phyloP scores from a whole-genome alignment of 2,797 vertebrate species.

The Brachyalestes nurse region DNA sequence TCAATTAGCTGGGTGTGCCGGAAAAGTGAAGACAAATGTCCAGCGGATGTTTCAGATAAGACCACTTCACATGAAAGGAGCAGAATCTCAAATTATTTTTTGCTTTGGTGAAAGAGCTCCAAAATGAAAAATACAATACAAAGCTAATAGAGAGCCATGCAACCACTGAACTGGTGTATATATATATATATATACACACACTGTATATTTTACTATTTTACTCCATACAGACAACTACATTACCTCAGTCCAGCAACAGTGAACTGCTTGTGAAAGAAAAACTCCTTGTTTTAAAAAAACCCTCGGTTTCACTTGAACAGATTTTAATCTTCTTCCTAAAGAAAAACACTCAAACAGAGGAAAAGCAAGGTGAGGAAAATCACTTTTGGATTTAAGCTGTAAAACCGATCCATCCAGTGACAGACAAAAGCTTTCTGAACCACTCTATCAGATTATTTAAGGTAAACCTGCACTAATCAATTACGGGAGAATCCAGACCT shows the following conservation, averaged over 20 bases:
- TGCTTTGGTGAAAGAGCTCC: neutral
- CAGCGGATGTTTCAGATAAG: constrained; percentile 23
- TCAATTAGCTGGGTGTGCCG: constrained; percentile 43
- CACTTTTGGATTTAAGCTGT: no score
- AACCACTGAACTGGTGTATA: neutral
- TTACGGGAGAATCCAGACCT: no score
- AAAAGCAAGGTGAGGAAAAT: neutral
- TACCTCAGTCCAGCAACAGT: neutral
- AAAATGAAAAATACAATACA: neutral
- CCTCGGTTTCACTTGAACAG: neutral
- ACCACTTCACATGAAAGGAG: neutral
- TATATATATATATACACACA: neutral
- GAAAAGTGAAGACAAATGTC: constrained; percentile 31
- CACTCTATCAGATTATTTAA: no score
- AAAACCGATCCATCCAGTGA: no score
- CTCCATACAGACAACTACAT: neutral
- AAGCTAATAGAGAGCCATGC: no score
- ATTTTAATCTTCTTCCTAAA: neutral
- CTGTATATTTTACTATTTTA: neutral
- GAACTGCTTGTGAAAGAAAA: neutral
- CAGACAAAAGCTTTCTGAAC: no score
- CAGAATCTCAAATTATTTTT: neutral
- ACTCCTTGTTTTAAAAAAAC: neutral
- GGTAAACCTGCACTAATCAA: no score
- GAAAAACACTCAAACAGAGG: neutral